Percentiles rank a stretch among this genome's conserved stretches.
phyloP scores from a whole-genome alignment of 2,888 invertebrate genomes.

The Oligia fasciuncula region DNA sequence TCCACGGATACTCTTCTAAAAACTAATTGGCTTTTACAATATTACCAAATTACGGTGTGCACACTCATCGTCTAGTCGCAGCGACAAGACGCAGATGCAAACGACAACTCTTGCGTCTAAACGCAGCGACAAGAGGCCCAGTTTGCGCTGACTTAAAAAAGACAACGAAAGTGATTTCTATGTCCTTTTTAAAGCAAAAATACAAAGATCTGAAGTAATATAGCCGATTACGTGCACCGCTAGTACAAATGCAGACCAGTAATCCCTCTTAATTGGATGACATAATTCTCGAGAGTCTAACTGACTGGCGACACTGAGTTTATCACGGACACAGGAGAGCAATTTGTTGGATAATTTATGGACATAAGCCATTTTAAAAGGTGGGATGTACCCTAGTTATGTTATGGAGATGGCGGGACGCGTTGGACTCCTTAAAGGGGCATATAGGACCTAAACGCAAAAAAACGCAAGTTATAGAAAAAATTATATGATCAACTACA shows the following conservation, averaged over 20 bases:
- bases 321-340: slow-evolving; percentile 18
- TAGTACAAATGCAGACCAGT: slow-evolving; percentile 1
- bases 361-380: slow-evolving; percentile 5
- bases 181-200: background rate
- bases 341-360: slow-evolving; percentile 14
- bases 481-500: no score
- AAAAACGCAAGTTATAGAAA: no score
- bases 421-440: no score
- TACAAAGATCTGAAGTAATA: background rate
- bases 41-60: background rate
- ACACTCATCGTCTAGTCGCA: no score
- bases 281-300: slow-evolving; percentile 40
- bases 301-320: slow-evolving; percentile 4
- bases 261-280: slow-evolving; percentile 58
- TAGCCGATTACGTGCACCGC: background rate
- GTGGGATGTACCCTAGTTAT: background rate
- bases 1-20: background rate
- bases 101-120: background rate
- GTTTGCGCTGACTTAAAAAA: background rate
- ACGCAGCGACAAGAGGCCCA: background rate
- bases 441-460: no score
- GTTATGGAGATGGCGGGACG: background rate
- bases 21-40: background rate
- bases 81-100: background rate
- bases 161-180: background rate